Evolutionary conservation across 2,888 invertebrate species (phyloP).

Genomic region (Hofmannophila pseudospretella): DNA sequence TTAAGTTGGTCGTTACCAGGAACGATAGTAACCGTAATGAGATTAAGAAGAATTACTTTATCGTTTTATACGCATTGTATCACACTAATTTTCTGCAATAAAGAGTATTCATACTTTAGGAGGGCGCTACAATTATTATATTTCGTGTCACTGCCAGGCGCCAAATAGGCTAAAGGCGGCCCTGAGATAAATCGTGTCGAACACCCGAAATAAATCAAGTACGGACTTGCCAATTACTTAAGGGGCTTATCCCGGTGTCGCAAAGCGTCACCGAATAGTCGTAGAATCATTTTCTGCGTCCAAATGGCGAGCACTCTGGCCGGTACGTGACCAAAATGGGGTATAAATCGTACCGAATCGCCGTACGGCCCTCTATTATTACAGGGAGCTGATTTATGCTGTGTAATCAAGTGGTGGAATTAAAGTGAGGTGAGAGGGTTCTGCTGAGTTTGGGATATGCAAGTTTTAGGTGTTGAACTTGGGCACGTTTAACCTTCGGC

Average conservation of each 20-base stretch:
- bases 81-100: no score
- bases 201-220: conserved; percentile 15
- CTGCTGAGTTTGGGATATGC: conserved; percentile 6
- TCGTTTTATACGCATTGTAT: no score
- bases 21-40: no score
- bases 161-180: no score
- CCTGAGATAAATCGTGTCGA: conserved; percentile 12
- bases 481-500: not conserved
- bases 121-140: no score
- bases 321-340: conserved; percentile 24
- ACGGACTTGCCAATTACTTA: conserved; percentile 17
- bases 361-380: conserved; percentile 18
- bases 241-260: conserved; percentile 11
- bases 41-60: no score
- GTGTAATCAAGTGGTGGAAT: conserved; percentile 20
- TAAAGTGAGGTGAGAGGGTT: conserved; percentile 9
- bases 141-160: no score
- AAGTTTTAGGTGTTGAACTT: not conserved
- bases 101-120: no score
- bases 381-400: conserved; percentile 19
- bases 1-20: no score
- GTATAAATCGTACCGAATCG: conserved; percentile 21
- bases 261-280: conserved; percentile 6
- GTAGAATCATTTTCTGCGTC: conserved; percentile 8
- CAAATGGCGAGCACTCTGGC: conserved; percentile 16